Conservation (phyloP, 2,797 vertebrate genomes). For the Chrosomus eos region DNA sequence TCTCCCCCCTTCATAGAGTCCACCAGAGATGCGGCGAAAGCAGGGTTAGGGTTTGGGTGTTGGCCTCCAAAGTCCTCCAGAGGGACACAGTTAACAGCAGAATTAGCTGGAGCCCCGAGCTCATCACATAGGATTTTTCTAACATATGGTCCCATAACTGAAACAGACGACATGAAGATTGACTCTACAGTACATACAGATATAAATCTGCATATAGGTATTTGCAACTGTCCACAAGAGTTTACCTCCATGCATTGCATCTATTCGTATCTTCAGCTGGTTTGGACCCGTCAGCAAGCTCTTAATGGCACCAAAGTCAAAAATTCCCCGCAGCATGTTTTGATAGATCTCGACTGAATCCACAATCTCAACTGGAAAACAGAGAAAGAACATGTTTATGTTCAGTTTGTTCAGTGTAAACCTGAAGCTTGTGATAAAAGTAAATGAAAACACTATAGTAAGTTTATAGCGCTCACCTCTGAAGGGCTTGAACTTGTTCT, state of each 20-base stretch:
- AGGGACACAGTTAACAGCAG: slow-evolving; percentile 94
- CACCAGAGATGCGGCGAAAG: slow-evolving; percentile 88
- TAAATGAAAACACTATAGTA: neutral
- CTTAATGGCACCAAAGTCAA: slow-evolving; percentile 93
- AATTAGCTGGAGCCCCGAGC: slow-evolving; percentile 95
- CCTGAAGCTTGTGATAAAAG: neutral
- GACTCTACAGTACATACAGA: neutral
- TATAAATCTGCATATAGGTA: neutral
- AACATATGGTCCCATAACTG: slow-evolving; percentile 99
- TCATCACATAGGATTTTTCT: slow-evolving; percentile 95
- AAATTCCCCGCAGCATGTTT: slow-evolving; percentile 90
- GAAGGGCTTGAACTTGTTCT: slow-evolving; percentile 99
- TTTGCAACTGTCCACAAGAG: neutral
- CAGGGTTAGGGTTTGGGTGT: slow-evolving; percentile 92
- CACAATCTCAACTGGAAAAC: slow-evolving; percentile 90
- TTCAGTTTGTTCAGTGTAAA: neutral
- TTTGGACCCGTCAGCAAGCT: slow-evolving; percentile 90
- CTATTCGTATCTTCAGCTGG: slow-evolving; percentile 94
- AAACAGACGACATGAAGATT: slow-evolving; percentile 59
- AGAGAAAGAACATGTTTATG: neutral
- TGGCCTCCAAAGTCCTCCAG: slow-evolving; percentile 97
- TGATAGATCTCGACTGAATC: slow-evolving; percentile 98
- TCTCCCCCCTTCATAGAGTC: slow-evolving; percentile 97
- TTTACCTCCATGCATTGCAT: slow-evolving; percentile 96
- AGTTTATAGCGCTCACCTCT: slow-evolving; percentile 80